phyloP scores from a whole-genome alignment of 1,140 invertebrate species.

The Epicauta chinensis region DNA sequence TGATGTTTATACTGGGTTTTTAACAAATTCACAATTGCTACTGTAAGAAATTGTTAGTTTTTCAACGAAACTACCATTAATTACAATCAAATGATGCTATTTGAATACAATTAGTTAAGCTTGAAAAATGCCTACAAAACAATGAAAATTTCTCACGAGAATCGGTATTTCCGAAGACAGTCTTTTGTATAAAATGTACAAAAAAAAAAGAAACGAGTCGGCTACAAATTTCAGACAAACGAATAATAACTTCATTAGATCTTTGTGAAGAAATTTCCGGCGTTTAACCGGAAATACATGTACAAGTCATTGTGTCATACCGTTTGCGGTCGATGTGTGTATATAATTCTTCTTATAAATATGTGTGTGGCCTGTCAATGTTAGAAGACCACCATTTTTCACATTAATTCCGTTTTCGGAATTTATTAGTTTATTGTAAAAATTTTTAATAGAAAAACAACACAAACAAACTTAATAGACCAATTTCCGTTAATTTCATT shows the following conservation, averaged over 20 bases:
- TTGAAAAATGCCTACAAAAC: not conserved
- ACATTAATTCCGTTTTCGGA: conserved; percentile 5
- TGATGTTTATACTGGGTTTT: not conserved
- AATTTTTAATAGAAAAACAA: not conserved
- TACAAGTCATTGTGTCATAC: conserved; percentile 15
- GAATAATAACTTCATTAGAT: conserved; percentile 3
- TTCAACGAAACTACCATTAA: no score
- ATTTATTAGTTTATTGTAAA: no score
- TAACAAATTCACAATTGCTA: not conserved
- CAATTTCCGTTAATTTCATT: no score
- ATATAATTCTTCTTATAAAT: not conserved
- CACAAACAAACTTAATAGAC: not conserved
- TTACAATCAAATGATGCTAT: no score
- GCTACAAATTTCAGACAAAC: not conserved
- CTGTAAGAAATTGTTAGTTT: no score
- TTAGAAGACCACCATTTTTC: not conserved
- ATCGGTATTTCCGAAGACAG: conserved; percentile 4
- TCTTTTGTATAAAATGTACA: conserved; percentile 4
- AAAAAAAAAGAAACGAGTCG: not conserved
- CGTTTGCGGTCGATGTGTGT: conserved; percentile 1
- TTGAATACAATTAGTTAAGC: no score
- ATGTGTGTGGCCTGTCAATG: conserved; percentile 8
- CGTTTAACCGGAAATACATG: conserved; percentile 8
- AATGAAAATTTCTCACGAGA: conserved; percentile 10
- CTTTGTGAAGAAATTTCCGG: conserved; percentile 6